Conservation (phyloP, 2,888 invertebrate species). For the Pemphredon lugubris region DNA sequence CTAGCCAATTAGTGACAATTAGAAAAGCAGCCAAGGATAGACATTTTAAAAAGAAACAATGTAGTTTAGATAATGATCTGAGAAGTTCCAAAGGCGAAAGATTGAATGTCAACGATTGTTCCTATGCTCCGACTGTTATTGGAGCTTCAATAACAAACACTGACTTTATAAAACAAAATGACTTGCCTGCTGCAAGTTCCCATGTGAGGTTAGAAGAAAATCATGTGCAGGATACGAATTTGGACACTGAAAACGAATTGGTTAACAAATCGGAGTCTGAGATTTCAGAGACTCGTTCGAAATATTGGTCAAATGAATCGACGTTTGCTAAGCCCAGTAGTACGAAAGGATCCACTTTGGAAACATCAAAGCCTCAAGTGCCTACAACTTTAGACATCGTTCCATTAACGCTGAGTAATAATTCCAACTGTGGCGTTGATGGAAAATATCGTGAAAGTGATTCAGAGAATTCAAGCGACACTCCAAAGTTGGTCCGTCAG, state of each 20-base stretch:
- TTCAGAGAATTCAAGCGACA: conserved; percentile 46
- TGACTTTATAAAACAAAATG: too few relatives aligned
- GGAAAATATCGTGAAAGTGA: conserved; percentile 25
- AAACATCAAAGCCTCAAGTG: conserved; percentile 74
- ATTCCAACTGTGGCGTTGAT: conserved; percentile 18
- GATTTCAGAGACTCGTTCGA: conserved; percentile 59
- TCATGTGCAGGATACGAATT: too few relatives aligned
- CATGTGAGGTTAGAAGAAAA: too few relatives aligned
- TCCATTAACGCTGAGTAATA: conserved; percentile 73
- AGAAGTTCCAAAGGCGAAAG: conserved; percentile 14
- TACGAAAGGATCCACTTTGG: too few relatives aligned
- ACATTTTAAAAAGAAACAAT: conserved; percentile 26
- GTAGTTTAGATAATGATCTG: conserved; percentile 17
- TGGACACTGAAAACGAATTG: not conserved
- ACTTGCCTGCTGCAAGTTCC: too few relatives aligned
- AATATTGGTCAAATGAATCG: too few relatives aligned
- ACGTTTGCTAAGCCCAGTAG: too few relatives aligned
- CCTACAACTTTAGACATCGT: conserved; percentile 77
- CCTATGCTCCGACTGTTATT: not conserved
- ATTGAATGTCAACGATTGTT: conserved; percentile 7
- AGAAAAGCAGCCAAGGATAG: conserved; percentile 5
- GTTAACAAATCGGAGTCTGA: too few relatives aligned
- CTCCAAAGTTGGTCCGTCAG: conserved; percentile 84
- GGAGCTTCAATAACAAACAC: conserved; percentile 1
- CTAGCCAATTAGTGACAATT: conserved; percentile 6